phyloP scores from a whole-genome alignment of 2,797 vertebrate genomes.

The Silurus aristotelis region DNA sequence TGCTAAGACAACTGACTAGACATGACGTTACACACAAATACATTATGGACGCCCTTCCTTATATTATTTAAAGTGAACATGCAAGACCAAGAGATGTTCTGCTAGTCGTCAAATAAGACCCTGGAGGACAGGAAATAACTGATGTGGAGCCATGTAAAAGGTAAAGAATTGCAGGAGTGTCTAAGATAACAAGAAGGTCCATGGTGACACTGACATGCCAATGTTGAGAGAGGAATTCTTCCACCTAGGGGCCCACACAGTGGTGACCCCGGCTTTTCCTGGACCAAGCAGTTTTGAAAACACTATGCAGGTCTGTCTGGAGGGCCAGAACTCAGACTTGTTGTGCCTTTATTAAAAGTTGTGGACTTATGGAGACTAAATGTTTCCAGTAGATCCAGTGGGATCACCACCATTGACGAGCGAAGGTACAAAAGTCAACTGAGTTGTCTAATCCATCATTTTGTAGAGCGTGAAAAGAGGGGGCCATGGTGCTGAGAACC shows the following conservation, averaged over 20 bases:
- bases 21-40: not conserved
- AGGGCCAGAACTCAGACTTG: not conserved
- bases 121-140: not conserved
- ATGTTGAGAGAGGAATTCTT: not conserved
- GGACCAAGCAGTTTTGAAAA: not conserved
- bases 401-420: not conserved
- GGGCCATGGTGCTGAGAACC: not conserved
- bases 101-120: not conserved
- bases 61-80: not conserved
- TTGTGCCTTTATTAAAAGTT: not conserved
- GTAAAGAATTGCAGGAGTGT: not conserved
- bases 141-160: not conserved
- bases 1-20: not conserved
- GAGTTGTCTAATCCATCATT: slow-evolving; percentile 35
- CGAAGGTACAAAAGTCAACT: not conserved
- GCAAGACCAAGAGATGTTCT: not conserved
- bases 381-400: not conserved
- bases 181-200: not conserved
- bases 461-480: not conserved
- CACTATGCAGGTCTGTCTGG: not conserved
- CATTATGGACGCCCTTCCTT: not conserved
- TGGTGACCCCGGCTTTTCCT: not conserved
- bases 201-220: not conserved
- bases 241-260: not conserved
- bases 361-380: not conserved